Conservation (phyloP, 2,888 invertebrate genomes). For the Subacronicta megacephala region DNA sequence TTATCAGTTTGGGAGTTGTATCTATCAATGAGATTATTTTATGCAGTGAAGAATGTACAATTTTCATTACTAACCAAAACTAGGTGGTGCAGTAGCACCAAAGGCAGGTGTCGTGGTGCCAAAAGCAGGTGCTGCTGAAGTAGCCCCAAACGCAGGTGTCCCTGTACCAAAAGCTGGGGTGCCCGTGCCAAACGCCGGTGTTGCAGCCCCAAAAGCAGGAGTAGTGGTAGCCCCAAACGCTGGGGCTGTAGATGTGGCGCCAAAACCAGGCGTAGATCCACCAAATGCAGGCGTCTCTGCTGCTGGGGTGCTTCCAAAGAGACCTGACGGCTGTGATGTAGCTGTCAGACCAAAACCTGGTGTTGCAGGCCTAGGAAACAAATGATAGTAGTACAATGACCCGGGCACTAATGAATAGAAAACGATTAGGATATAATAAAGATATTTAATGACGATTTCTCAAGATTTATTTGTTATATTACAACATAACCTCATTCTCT, state of each 20-base stretch:
- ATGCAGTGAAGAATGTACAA: too few species aligned
- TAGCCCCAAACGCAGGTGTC: slow-evolving; percentile 61
- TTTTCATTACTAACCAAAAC: slow-evolving; percentile 61
- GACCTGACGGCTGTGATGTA: slow-evolving; percentile 74
- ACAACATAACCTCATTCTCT: background rate
- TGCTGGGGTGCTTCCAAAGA: slow-evolving; percentile 73
- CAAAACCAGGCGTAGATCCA: slow-evolving; percentile 59
- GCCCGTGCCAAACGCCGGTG: slow-evolving; percentile 62
- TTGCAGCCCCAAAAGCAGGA: slow-evolving; percentile 54
- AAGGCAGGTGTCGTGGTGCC: slow-evolving; percentile 70
- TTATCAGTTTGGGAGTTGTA: too few species aligned
- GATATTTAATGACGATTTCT: too few species aligned
- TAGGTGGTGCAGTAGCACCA: slow-evolving; percentile 65
- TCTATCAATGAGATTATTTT: too few species aligned
- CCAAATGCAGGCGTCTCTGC: slow-evolving; percentile 66
- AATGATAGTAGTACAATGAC: background rate
- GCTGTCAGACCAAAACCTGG: slow-evolving; percentile 75
- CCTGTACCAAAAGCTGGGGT: slow-evolving; percentile 61
- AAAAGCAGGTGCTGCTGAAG: slow-evolving; percentile 61
- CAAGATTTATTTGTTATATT: too few species aligned
- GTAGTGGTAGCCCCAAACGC: slow-evolving; percentile 64
- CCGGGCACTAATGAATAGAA: background rate
- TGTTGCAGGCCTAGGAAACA: slow-evolving; percentile 72
- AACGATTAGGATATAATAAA: too few species aligned
- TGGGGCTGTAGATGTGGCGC: slow-evolving; percentile 62